phyloP scores from a whole-genome alignment of 2,888 invertebrate species.

The Pogonocherus hispidulus region DNA sequence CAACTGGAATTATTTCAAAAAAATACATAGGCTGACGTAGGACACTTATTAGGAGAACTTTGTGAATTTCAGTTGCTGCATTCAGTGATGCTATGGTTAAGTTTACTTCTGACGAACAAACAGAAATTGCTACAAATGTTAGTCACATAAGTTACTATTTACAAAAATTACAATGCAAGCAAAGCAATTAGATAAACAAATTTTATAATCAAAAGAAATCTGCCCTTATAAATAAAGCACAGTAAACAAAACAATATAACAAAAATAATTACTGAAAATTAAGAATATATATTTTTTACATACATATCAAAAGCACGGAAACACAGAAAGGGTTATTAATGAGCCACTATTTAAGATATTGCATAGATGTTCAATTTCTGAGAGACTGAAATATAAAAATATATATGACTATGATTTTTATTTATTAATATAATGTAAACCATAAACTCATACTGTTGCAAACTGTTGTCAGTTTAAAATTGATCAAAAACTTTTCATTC shows the following conservation, averaged over 20 bases:
- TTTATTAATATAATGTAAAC: no score
- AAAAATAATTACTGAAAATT: conserved; percentile 6
- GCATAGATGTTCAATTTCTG: neutral
- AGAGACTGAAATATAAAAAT: no score
- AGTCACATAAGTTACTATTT: conserved; percentile 26
- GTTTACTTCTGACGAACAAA: conserved; percentile 71
- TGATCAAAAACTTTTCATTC: no score
- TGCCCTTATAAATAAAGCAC: conserved; percentile 18
- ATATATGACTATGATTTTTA: no score
- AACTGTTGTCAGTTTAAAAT: no score
- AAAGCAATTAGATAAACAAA: conserved; percentile 32
- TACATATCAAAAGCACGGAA: no score
- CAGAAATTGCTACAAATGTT: conserved; percentile 69
- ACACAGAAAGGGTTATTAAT: no score
- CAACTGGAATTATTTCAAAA: conserved; percentile 79
- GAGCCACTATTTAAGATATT: no score
- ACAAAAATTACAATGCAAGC: conserved; percentile 29
- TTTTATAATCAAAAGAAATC: conserved; percentile 31
- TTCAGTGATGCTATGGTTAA: conserved; percentile 73
- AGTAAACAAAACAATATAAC: conserved; percentile 11
- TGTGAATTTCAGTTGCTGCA: conserved; percentile 75
- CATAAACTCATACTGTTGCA: no score
- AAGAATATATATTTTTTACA: neutral
- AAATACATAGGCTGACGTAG: conserved; percentile 77
- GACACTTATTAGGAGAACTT: conserved; percentile 71